Evolutionary conservation across 2,113 vertebrate genomes (phyloP), one percentile per base, ranked within the genome.

Genomic region (Ascaphus truei): DNA sequence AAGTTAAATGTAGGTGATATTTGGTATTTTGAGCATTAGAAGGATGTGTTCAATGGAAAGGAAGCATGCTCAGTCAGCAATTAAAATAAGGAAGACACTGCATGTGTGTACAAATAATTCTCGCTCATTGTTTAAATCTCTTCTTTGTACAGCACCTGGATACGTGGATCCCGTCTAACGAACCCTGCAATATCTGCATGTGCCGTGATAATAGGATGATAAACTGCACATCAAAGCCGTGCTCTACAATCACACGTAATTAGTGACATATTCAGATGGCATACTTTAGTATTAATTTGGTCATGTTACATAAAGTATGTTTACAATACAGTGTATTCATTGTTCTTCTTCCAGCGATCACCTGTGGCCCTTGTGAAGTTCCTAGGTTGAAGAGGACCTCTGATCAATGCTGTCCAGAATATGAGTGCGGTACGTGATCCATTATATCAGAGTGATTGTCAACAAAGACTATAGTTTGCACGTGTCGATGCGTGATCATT

Each of bases 161-260:
- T 71, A 92, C 88, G 0, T 98, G 97, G 97, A 86, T 95, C 53
- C 91, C 94, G 0, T 53, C 84, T 7, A 80, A 87, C 0, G 90
- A 93, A 55, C 94, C 93, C 13, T 99, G 97, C 75, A 79, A 90
- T 73, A 89, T 98, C 76, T 99, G 97, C 76, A 86, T 78, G 0
- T 99, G 96, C 74, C 83, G 96, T 1, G 88, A 92, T 2, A 88
- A 89, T 18, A 89, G 86, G 75, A 87, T 30, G 57, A 80, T 95
- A 59, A 96, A 94, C 83, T 99, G 97, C 75, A 94, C 89, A 0
- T 33, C 68, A 1, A 83, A 83, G 20, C 93, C 94, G 25, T 99
- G 97, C 73, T 85, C 87, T 1, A 83, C 90, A 1, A 33, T 81
- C 45, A 88, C 79, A 90, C 53, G 96, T 95, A 82, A 91, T 72